Percentiles rank a stretch among this genome's conserved stretches.
Evolutionary conservation across 2,797 vertebrate genomes (phyloP).

Genomic region (Emys orbicularis): DNA sequence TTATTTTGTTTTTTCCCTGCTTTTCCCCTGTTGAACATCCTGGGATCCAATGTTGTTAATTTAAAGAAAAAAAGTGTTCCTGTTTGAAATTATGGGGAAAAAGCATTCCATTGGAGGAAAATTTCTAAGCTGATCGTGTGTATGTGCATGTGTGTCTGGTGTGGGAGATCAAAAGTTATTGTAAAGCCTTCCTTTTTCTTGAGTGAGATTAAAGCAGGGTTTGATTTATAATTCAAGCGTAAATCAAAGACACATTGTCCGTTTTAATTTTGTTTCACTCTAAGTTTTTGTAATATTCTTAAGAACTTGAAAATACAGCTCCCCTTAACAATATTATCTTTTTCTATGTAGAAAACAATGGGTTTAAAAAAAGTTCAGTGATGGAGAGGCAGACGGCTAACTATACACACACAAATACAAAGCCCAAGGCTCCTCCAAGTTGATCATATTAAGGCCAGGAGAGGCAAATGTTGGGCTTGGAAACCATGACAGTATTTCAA

Average conservation of each 20-base stretch:
- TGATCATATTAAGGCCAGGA: slow-evolving; percentile 9
- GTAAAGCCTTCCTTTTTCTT: background rate
- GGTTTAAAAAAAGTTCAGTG: slow-evolving; percentile 16
- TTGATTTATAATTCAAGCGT: slow-evolving; percentile 6
- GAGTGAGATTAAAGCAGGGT: background rate
- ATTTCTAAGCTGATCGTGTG: slow-evolving; percentile 8
- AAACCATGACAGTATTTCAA: slow-evolving; percentile 65
- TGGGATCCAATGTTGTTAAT: background rate
- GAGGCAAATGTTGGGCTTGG: slow-evolving; percentile 40
- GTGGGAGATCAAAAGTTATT: background rate
- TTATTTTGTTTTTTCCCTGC: background rate
- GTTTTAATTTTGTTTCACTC: slow-evolving; percentile 15
- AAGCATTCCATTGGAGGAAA: background rate
- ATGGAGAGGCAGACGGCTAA: slow-evolving; percentile 49
- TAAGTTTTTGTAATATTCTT: background rate
- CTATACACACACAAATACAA: slow-evolving; percentile 51
- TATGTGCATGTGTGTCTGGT: background rate
- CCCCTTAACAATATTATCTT: background rate
- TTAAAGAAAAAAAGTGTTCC: background rate
- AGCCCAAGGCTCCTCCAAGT: slow-evolving; percentile 23
- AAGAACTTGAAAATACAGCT: slow-evolving; percentile 27
- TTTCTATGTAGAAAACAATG: slow-evolving; percentile 24
- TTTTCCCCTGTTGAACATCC: background rate
- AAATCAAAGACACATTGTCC: background rate
- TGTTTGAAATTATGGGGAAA: background rate